phyloP scores from a whole-genome alignment of 2,888 invertebrate genomes.

The Apocheima hispidaria region DNA sequence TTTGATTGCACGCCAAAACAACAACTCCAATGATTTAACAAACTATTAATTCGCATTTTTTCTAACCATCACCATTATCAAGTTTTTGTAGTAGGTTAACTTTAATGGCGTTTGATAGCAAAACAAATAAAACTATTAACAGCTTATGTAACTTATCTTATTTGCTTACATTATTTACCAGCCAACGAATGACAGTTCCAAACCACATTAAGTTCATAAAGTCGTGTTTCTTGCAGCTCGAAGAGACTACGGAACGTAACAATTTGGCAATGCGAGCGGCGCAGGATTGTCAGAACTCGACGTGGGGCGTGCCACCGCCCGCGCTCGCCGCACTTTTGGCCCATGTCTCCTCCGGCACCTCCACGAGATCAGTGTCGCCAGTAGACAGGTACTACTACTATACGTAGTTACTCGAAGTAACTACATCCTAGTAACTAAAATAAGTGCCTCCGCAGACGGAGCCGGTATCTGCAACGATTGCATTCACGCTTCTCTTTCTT shows the following conservation, averaged over 20 bases:
- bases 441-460: too few relatives aligned
- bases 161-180: background rate
- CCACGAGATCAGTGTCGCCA: constrained; percentile 88
- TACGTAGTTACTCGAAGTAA: background rate
- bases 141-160: background rate
- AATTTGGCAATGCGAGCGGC: constrained; percentile 63
- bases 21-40: background rate
- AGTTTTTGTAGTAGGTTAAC: too few relatives aligned
- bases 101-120: too few relatives aligned
- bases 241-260: constrained; percentile 70
- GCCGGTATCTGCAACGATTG: too few relatives aligned
- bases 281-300: constrained; percentile 62
- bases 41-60: too few relatives aligned
- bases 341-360: constrained; percentile 84
- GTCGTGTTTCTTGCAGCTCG: constrained; percentile 59
- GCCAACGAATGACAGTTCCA: background rate
- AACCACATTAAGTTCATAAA: background rate
- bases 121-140: too few relatives aligned
- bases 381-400: constrained; percentile 73
- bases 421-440: too few relatives aligned
- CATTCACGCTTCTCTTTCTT: too few relatives aligned
- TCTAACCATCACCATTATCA: too few relatives aligned
- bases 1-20: too few relatives aligned
- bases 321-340: constrained; percentile 73
- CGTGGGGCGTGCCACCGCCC: constrained; percentile 61